Base-by-base conservation (phyloP, 2,888 invertebrate genomes). In the Osmoderma eremita region DNA sequence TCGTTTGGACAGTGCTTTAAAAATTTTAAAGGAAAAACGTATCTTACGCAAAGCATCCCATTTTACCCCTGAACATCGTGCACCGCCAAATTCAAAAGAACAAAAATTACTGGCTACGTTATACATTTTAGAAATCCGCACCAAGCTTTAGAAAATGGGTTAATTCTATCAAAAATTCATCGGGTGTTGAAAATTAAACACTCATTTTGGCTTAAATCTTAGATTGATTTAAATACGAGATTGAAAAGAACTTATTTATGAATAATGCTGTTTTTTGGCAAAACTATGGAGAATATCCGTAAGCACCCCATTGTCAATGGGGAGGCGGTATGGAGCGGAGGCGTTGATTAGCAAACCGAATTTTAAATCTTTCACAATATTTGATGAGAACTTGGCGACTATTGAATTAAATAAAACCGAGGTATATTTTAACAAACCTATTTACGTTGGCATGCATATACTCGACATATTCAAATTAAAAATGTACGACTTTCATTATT, bases 261-360 rank as follows among this genome's bases (percentile, higher is more conserved):
- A 80, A 79, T 67, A 80, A 82, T 69, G 68, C 70, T 0, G 69
- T n/a, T 74, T 6, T 75, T 67, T 50, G 75, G 73, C 5, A 82
- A 81, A 74, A 80, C 79, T 1, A 81, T 82, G 77, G 81, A 82
- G 72, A 82, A 82, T 74, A 77, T 80, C 10, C 69, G 78, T 36
- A 81, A 81, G 48, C 71, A 75, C 65, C 72, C 75, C n/a, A 75
- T 79, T 69, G 73, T 85, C 0, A 75, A 73, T 68, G 51, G 24
- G 24, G 24, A 24, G n/a, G n/a, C 24, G 24, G 5, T 24, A 24
- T 5, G 24, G 24, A 3, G 24, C 24, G 3, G 24, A 3, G 24
- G 24, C 24, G 22, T 38, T 12, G 67, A 63, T 76, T 10, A 12
- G 67, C 56, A 69, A 65, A 42, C 24, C 24, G 24, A 24, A 24